phyloP scores from a whole-genome alignment of 2,888 invertebrate genomes.

The Melanostoma mellinum region DNA sequence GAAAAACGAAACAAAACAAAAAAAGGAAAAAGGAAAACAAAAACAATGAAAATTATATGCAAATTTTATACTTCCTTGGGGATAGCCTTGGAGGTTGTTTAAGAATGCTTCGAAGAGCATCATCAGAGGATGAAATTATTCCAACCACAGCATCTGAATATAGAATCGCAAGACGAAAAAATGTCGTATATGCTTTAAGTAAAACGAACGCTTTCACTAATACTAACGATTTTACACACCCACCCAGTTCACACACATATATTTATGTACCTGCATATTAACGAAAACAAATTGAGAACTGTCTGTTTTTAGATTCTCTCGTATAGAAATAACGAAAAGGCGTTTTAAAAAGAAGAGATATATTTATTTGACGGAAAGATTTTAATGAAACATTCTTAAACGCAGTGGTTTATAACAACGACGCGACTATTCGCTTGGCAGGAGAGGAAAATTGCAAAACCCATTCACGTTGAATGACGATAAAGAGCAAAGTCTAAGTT shows the following conservation, averaged over 20 bases:
- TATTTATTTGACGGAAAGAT: slow-evolving; percentile 24
- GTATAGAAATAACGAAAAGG: background rate
- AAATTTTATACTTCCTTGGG: slow-evolving; percentile 78
- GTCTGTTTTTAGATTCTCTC: too few species aligned
- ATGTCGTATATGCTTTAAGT: too few species aligned
- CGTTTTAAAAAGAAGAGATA: background rate
- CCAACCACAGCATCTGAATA: slow-evolving; percentile 35
- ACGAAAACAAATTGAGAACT: too few species aligned
- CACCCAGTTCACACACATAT: too few species aligned
- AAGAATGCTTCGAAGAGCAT: slow-evolving; percentile 42
- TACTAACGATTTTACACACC: too few species aligned
- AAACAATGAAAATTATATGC: slow-evolving; percentile 80
- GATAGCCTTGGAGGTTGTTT: slow-evolving; percentile 30
- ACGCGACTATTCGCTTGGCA: slow-evolving; percentile 30
- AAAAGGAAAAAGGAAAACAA: slow-evolving; percentile 75
- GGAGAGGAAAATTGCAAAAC: slow-evolving; percentile 1
- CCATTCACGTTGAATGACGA: slow-evolving; percentile 56
- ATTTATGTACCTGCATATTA: too few species aligned
- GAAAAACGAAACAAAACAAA: slow-evolving; percentile 77
- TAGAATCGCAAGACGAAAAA: background rate
- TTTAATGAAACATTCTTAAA: slow-evolving; percentile 70
- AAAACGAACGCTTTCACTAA: too few species aligned
- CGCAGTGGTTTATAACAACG: slow-evolving; percentile 59
- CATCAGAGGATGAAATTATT: slow-evolving; percentile 47
- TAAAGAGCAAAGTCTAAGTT: slow-evolving; percentile 47